Conservation (phyloP, 2,888 invertebrate species). For the Mylabris sibirica region DNA sequence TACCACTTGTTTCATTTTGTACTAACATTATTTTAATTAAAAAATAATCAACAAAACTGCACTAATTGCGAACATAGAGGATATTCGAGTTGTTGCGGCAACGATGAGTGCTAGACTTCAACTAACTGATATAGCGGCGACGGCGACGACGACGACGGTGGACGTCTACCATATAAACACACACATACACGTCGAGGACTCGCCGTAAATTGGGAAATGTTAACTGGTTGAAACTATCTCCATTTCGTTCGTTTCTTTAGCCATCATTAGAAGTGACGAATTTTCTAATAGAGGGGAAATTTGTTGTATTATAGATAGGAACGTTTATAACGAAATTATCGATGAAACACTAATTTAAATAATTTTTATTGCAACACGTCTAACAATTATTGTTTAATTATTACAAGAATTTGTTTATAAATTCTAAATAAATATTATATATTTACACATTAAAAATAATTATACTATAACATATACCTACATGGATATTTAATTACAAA, state of each 20-base stretch:
- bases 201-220: slow-evolving; percentile 6
- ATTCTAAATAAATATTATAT: not conserved
- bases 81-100: slow-evolving; percentile 9
- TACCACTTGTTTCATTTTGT: slow-evolving; percentile 48
- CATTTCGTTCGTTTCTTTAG: not conserved
- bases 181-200: not conserved
- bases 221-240: not conserved
- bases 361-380: not conserved
- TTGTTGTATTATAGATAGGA: not conserved
- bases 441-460: not conserved
- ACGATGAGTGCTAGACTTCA: slow-evolving; percentile 3
- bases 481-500: slow-evolving; percentile 24
- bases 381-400: not conserved
- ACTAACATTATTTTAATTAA: slow-evolving; percentile 44
- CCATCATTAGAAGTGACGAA: not conserved
- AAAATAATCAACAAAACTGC: not conserved
- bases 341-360: not conserved
- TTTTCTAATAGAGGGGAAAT: not conserved
- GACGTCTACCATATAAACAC: not conserved
- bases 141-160: slow-evolving; percentile 3
- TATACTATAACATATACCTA: not conserved
- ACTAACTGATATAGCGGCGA: not conserved
- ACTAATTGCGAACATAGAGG: not conserved
- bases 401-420: not conserved
- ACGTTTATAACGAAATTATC: not conserved